A percentile compares a stretch with the other conserved stretches of the same genome.
phyloP scores from a whole-genome alignment of 1,140 invertebrate genomes.

The Cydia splendana region DNA sequence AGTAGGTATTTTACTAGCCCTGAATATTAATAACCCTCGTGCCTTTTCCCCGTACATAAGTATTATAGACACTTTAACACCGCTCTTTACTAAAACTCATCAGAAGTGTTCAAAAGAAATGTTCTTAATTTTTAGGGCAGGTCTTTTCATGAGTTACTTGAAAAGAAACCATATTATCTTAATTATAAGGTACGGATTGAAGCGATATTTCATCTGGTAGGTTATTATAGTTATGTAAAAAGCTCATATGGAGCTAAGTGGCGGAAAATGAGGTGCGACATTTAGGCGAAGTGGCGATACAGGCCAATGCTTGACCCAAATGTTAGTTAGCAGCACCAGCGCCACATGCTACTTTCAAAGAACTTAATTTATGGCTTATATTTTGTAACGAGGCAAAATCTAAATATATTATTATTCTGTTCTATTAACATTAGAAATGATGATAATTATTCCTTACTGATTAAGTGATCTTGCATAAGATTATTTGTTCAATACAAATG shows the following conservation, averaged over 20 bases:
- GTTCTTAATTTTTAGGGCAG: conserved; percentile 28
- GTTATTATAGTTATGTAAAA: conserved; percentile 42
- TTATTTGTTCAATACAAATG: no score
- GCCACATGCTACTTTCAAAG: conserved; percentile 44
- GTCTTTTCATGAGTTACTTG: not conserved
- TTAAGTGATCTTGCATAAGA: no score
- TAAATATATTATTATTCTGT: no score
- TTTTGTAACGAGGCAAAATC: not conserved
- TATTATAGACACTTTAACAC: conserved; percentile 54
- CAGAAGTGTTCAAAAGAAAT: conserved; percentile 50
- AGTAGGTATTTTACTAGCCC: conserved; percentile 54
- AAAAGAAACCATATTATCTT: conserved; percentile 33
- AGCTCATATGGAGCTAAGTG: conserved; percentile 50
- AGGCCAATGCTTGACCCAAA: conserved; percentile 61
- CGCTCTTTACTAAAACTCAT: conserved; percentile 53
- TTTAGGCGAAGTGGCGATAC: conserved; percentile 57
- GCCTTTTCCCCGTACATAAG: conserved; percentile 51
- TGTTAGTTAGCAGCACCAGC: conserved; percentile 49
- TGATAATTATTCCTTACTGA: no score
- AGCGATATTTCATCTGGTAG: not conserved
- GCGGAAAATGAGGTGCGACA: conserved; percentile 65
- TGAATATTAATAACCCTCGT: conserved; percentile 63
- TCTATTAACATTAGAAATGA: no score
- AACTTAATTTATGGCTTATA: conserved; percentile 43
- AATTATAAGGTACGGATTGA: conserved; percentile 8